Conservation (phyloP, 2,888 invertebrate genomes). For the Hypselothyrea guttata region DNA sequence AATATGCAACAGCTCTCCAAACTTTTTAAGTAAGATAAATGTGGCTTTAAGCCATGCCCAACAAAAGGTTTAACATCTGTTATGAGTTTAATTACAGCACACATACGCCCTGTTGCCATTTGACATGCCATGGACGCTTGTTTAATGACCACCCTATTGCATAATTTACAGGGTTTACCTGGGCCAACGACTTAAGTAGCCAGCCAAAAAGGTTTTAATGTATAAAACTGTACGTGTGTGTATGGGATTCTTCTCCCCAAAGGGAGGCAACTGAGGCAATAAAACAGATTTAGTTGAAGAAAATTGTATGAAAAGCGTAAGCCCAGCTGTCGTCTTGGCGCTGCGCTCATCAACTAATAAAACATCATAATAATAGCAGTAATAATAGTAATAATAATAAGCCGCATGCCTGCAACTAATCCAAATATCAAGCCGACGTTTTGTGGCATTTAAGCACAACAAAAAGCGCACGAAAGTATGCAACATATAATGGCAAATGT, state of each 20-base stretch:
- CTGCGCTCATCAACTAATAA: conserved; percentile 58
- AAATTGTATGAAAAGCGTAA: conserved; percentile 52
- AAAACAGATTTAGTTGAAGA: conserved; percentile 68
- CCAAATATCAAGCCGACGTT: conserved; percentile 40
- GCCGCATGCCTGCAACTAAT: conserved; percentile 48
- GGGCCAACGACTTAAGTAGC: conserved; percentile 65
- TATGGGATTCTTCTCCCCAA: no score
- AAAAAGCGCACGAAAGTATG: conserved; percentile 66
- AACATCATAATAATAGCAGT: conserved; percentile 55
- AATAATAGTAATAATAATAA: conserved; percentile 49
- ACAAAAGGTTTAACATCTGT: conserved; percentile 30
- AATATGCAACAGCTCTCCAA: no score
- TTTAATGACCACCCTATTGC: conserved; percentile 64
- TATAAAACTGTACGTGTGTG: conserved; percentile 7
- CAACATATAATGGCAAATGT: conserved; percentile 75
- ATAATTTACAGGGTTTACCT: conserved; percentile 62
- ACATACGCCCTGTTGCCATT: conserved; percentile 56
- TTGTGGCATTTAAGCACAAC: conserved; percentile 56
- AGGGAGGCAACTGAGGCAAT: conserved; percentile 53
- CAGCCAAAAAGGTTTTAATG: conserved; percentile 66
- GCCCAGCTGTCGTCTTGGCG: conserved; percentile 5
- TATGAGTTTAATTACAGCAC: conserved; percentile 70
- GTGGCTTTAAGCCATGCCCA: not conserved
- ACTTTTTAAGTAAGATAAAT: no score
- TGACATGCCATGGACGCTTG: conserved; percentile 44